A percentile compares a stretch with the other conserved stretches of the same genome.
Evolutionary conservation across 2,797 vertebrate species (phyloP).

Genomic region (Balearica regulorum): DNA sequence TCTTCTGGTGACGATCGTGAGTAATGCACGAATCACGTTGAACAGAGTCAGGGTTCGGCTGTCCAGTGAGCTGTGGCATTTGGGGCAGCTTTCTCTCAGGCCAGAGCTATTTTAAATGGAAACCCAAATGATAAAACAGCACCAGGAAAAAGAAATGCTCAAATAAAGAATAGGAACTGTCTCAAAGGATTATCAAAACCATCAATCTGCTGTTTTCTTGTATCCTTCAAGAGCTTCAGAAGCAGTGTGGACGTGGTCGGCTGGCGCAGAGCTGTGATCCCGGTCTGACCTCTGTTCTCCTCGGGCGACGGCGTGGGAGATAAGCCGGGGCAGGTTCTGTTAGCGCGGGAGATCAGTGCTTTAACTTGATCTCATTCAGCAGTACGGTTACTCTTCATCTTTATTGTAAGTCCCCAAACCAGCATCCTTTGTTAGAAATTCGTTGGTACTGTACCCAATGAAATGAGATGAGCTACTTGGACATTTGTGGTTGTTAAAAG

Average conservation of each 20-base stretch:
- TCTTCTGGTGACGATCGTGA: not conserved
- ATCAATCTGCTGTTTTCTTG: not conserved
- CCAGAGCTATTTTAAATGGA: not conserved
- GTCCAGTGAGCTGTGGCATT: not conserved
- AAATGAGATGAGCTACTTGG: not conserved
- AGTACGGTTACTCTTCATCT: not conserved
- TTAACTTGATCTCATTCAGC: not conserved
- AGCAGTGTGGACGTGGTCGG: accelerated
- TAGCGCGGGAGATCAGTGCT: not conserved
- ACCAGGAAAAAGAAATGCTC: not conserved
- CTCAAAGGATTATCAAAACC: not conserved
- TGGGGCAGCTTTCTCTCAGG: not conserved
- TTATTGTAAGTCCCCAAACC: not conserved
- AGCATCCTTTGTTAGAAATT: not conserved
- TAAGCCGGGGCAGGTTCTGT: not conserved
- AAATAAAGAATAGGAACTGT: not conserved
- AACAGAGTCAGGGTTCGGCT: not conserved
- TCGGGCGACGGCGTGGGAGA: accelerated
- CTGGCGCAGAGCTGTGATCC: not conserved
- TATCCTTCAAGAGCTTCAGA: not conserved
- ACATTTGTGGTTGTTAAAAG: not conserved
- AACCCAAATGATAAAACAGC: not conserved
- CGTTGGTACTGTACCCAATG: not conserved
- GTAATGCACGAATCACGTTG: not conserved
- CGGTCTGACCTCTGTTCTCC: not conserved